Conservation (phyloP, 2,797 vertebrate genomes). For the Rhinoraja longicauda region DNA sequence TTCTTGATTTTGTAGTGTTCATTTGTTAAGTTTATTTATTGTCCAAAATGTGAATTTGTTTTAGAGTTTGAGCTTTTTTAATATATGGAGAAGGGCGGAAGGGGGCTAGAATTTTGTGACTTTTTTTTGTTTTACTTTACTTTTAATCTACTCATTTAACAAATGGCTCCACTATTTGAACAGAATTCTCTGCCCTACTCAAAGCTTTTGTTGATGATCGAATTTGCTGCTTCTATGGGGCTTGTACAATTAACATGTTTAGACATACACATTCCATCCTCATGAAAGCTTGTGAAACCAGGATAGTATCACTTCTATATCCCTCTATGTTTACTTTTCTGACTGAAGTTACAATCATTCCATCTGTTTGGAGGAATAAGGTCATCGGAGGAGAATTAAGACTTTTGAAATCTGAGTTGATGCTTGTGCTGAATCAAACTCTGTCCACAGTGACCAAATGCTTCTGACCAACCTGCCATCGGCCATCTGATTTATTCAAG, state of each 20-base stretch:
- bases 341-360: constrained; percentile 5
- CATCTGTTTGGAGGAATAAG: background rate
- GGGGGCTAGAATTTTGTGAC: background rate
- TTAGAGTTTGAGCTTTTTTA: background rate
- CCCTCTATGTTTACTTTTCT: background rate
- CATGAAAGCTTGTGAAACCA: constrained; percentile 6
- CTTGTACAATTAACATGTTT: background rate
- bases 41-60: constrained; percentile 29
- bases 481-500: background rate
- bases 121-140: background rate
- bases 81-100: background rate
- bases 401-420: background rate
- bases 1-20: constrained; percentile 17
- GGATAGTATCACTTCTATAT: background rate
- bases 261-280: constrained; percentile 5
- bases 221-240: background rate
- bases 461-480: too few relatives aligned
- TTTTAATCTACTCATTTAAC: background rate
- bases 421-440: background rate
- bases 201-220: background rate
- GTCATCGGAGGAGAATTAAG: background rate
- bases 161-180: background rate
- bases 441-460: background rate
- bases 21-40: constrained; percentile 22
- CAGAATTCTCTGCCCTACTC: background rate